These are phyloP conservation scores for Sebastes ruberrimus DNA, from an alignment of 2,797 vertebrate species.

Conservation along the genomic window DNA sequence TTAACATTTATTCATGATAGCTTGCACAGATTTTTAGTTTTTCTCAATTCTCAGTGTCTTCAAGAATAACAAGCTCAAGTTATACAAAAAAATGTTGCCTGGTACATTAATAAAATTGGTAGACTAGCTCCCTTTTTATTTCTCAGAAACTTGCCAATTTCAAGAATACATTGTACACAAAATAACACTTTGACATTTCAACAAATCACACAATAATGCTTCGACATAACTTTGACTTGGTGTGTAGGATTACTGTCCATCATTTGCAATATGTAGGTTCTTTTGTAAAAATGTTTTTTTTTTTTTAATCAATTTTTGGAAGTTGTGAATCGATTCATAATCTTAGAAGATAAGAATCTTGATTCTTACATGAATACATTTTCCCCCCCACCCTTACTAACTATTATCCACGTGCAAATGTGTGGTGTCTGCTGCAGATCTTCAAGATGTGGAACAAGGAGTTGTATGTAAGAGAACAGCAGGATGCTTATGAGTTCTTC, in stretches of 20 bases:
- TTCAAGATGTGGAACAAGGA: conserved; percentile 99
- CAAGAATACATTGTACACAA: background rate
- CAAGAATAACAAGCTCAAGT: too few relatives aligned
- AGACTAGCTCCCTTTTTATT: background rate
- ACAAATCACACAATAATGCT: background rate
- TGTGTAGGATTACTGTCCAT: too few relatives aligned
- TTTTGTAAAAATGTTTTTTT: too few relatives aligned
- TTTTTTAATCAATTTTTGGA: background rate
- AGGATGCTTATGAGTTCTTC: conserved; percentile 99
- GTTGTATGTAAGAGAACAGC: conserved; percentile 95
- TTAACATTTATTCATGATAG: too few relatives aligned
- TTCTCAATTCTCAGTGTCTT: too few relatives aligned
- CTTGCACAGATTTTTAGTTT: too few relatives aligned
- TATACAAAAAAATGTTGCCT: background rate
- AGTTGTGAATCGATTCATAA: background rate
- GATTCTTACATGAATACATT: too few relatives aligned
- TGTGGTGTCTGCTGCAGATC: conserved; percentile 82
- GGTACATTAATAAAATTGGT: background rate
- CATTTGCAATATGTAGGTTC: too few relatives aligned
- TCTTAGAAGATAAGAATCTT: background rate
- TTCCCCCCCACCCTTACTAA: accelerated
- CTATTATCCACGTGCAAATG: background rate
- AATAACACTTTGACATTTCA: background rate
- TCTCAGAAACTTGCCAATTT: background rate
- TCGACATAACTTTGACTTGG: too few relatives aligned